phyloP scores from a whole-genome alignment of 2,888 invertebrate species.

The Trachelus stipa region DNA sequence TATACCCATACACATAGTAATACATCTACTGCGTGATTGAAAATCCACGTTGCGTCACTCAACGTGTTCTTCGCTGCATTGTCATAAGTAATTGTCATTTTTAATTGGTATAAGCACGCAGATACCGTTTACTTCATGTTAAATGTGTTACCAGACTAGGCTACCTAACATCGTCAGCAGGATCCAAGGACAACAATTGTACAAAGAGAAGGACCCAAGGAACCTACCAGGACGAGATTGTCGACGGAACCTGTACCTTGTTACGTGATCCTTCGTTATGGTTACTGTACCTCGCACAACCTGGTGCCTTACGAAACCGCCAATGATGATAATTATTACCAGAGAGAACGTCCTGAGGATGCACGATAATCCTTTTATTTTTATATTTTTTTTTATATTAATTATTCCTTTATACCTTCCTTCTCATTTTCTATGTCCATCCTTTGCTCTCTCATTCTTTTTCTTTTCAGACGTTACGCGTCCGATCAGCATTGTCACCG shows the following conservation, averaged over 20 bases:
- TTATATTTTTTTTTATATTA: neutral
- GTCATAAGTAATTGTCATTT: constrained; percentile 10
- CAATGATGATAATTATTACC: neutral
- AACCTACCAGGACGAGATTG: neutral
- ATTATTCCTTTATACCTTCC: neutral
- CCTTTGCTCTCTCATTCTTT: neutral
- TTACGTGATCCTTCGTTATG: neutral
- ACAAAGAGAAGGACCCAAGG: neutral
- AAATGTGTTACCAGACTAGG: neutral
- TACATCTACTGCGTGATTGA: neutral
- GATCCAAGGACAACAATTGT: neutral
- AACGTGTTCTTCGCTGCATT: constrained; percentile 1
- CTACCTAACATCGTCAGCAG: neutral
- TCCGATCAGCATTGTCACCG: neutral
- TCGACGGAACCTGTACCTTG: neutral
- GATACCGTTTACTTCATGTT: neutral
- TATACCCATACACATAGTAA: neutral
- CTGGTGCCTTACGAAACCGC: neutral
- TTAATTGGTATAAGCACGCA: neutral
- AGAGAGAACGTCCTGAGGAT: neutral
- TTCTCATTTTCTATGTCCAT: neutral
- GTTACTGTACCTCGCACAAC: neutral
- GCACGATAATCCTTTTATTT: neutral
- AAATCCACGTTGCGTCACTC: constrained; percentile 6
- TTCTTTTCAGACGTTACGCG: neutral